Evolutionary conservation across 2,797 vertebrate genomes (phyloP).

Genomic region (Cephalopachus bancanus): DNA sequence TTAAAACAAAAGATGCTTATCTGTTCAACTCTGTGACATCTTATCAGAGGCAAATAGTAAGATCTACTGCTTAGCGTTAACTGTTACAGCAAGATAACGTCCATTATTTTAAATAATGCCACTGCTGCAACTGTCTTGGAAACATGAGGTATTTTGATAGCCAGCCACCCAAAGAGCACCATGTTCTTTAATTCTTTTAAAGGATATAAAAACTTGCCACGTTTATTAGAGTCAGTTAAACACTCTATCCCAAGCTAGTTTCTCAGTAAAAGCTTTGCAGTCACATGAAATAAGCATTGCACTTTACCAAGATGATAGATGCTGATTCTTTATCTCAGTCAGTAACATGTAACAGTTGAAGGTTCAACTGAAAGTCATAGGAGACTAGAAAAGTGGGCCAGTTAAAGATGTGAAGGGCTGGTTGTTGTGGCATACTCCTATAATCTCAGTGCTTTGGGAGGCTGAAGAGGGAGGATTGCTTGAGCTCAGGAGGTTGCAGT

Average conservation of each 20-base stretch:
- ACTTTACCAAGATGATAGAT: background rate
- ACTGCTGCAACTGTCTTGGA: background rate
- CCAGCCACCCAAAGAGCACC: background rate
- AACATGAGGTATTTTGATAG: constrained; percentile 36
- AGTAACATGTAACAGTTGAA: background rate
- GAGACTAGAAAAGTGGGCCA: background rate
- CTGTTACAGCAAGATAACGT: background rate
- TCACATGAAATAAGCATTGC: background rate
- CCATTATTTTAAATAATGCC: constrained; percentile 45
- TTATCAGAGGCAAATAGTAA: constrained; percentile 58
- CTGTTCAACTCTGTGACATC: background rate
- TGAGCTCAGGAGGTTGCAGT: too few species aligned
- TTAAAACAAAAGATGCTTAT: constrained; percentile 47
- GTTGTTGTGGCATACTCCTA: background rate
- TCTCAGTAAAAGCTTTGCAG: background rate
- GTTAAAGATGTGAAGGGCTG: background rate
- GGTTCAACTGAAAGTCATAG: background rate
- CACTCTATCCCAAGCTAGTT: background rate
- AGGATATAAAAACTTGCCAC: background rate
- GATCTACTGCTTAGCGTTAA: constrained; percentile 18
- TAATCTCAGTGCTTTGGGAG: too few species aligned
- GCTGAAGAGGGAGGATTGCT: too few species aligned
- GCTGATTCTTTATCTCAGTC: background rate
- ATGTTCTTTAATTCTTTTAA: constrained; percentile 1
- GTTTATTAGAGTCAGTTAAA: constrained; percentile 16